A percentile compares a stretch with the other conserved stretches of the same genome.
phyloP scores from a whole-genome alignment of 2,888 invertebrate species.

The Metallyticus violacea region DNA sequence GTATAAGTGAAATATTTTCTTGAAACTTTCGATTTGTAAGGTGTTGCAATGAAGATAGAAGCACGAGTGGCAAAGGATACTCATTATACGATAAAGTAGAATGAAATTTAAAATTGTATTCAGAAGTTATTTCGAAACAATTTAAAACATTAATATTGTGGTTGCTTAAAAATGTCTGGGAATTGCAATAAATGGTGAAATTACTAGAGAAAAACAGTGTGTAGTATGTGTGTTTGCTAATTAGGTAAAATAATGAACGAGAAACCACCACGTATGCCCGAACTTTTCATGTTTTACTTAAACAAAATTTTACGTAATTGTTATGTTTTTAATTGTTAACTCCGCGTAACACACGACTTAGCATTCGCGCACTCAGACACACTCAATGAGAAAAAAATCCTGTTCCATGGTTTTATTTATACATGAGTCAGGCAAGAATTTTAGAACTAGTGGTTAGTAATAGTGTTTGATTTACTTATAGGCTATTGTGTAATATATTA shows the following conservation, averaged over 20 bases:
- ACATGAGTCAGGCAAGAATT: neutral
- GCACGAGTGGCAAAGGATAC: too few relatives aligned
- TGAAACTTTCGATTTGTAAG: neutral
- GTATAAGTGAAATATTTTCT: neutral
- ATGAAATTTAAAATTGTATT: neutral
- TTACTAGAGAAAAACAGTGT: neutral
- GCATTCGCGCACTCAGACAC: neutral
- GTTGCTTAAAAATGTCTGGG: neutral
- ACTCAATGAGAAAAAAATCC: neutral
- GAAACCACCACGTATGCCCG: slow-evolving; percentile 29
- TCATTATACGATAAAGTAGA: neutral
- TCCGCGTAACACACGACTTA: neutral
- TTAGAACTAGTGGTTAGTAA: slow-evolving; percentile 10
- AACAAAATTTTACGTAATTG: neutral
- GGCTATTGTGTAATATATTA: slow-evolving; percentile 16
- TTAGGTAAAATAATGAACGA: neutral
- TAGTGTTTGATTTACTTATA: slow-evolving; percentile 13
- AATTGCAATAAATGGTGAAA: neutral
- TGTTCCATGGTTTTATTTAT: neutral
- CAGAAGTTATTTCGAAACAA: neutral
- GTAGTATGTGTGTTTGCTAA: neutral
- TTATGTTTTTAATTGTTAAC: neutral
- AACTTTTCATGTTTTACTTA: slow-evolving; percentile 20
- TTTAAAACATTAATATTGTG: neutral
- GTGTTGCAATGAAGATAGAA: neutral